Percentiles rank a stretch among this genome's conserved stretches.
Evolutionary conservation across 2,797 vertebrate species (phyloP).

Genomic region (Xenentodon cancila): DNA sequence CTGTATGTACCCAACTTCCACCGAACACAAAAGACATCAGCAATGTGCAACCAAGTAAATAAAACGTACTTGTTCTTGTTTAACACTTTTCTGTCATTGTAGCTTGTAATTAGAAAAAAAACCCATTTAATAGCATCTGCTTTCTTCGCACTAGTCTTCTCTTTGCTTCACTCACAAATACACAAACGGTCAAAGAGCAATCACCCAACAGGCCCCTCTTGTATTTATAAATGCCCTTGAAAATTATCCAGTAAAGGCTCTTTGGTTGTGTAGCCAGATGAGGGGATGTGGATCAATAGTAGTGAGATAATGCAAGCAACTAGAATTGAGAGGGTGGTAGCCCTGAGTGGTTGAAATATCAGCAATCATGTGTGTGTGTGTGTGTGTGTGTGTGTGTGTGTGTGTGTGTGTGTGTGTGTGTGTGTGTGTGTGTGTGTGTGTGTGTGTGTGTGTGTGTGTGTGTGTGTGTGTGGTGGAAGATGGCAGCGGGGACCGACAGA

Average conservation of each 20-base stretch:
- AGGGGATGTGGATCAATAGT: constrained; percentile 73
- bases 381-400: constrained; percentile 4
- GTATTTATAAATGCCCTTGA: constrained; percentile 76
- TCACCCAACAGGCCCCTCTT: constrained; percentile 28
- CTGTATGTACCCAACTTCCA: too few species aligned
- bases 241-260: constrained; percentile 69
- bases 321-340: constrained; percentile 52
- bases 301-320: constrained; percentile 73
- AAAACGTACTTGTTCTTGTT: too few species aligned
- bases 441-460: background rate
- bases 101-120: too few species aligned
- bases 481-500: constrained; percentile 27
- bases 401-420: constrained; percentile 9
- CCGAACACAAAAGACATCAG: too few species aligned
- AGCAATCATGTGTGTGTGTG: constrained; percentile 29
- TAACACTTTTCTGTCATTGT: too few species aligned
- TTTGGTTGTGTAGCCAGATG: constrained; percentile 39
- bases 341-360: constrained; percentile 63
- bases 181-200: constrained; percentile 34
- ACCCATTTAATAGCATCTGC: background rate
- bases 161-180: constrained; percentile 26
- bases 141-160: background rate
- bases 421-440: constrained; percentile 12
- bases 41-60: too few species aligned
- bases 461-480: constrained; percentile 6